Conservation (phyloP, 2,113 vertebrate species). For the Gambusia affinis region DNA sequence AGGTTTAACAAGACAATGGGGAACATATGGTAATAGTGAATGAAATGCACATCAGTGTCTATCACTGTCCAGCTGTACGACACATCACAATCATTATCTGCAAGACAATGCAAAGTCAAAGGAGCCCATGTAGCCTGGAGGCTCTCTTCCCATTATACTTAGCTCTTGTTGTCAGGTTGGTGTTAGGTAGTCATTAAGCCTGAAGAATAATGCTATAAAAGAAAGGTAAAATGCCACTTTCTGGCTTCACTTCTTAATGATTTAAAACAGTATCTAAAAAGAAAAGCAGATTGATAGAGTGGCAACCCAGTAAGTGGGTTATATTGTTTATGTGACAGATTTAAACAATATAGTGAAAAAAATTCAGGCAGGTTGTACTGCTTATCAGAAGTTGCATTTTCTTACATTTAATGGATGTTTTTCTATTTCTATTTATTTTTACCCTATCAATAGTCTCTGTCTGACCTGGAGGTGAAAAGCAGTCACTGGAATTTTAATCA, state of each 20-base stretch:
- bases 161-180: slow-evolving; percentile 37
- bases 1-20: not conserved
- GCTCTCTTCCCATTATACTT: slow-evolving; percentile 46
- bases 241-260: slow-evolving; percentile 31
- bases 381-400: too few relatives aligned
- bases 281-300: slow-evolving; percentile 7
- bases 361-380: too few relatives aligned
- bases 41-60: slow-evolving; percentile 12
- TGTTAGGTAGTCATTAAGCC: slow-evolving; percentile 61
- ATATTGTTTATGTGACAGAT: not conserved
- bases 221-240: slow-evolving; percentile 44
- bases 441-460: too few relatives aligned
- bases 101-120: slow-evolving; percentile 47
- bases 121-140: slow-evolving; percentile 48
- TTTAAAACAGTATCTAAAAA: slow-evolving; percentile 38
- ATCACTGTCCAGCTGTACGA: slow-evolving; percentile 16
- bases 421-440: too few relatives aligned
- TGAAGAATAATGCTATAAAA: slow-evolving; percentile 46
- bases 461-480: too few relatives aligned
- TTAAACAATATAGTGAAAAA: too few relatives aligned
- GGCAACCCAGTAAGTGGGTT: not conserved
- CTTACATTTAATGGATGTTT: too few relatives aligned
- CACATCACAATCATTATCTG: slow-evolving; percentile 21
- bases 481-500: too few relatives aligned
- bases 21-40: slow-evolving; percentile 4